Percentiles rank a stretch among this genome's conserved stretches.
Conservation (phyloP, 1,140 invertebrate genomes). For the Thrips palmi region DNA sequence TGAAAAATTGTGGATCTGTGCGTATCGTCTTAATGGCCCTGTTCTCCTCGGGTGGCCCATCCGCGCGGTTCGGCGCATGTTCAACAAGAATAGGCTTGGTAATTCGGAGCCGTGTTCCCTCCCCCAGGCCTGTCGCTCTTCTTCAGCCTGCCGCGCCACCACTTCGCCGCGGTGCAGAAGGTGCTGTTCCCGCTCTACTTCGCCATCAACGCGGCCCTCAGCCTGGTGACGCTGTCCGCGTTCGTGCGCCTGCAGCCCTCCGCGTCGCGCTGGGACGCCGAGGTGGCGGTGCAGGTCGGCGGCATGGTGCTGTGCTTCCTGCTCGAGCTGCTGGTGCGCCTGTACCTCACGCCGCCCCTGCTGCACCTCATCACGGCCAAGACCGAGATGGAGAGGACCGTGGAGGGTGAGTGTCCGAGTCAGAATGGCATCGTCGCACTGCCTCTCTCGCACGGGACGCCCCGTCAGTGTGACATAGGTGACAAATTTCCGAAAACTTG, state of each 20-base stretch:
- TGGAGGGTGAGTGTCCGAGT: slow-evolving; percentile 47
- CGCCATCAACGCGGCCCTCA: slow-evolving; percentile 50
- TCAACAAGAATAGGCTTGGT: too few relatives aligned
- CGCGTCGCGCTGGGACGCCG: too few relatives aligned
- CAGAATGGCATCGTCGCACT: too few relatives aligned
- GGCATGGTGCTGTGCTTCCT: slow-evolving; percentile 46
- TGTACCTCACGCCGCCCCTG: slow-evolving; percentile 46
- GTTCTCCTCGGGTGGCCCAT: too few relatives aligned
- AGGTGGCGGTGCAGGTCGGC: slow-evolving; percentile 37
- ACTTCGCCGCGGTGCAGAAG: slow-evolving; percentile 63
- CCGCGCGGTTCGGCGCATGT: too few relatives aligned
- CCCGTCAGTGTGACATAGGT: too few relatives aligned
- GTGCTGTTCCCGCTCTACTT: slow-evolving; percentile 75
- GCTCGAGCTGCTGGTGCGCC: slow-evolving; percentile 41
- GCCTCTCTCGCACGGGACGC: too few relatives aligned
- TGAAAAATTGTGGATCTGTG: too few relatives aligned
- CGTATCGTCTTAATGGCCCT: too few relatives aligned
- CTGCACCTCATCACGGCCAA: slow-evolving; percentile 44
- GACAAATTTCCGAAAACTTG: too few relatives aligned
- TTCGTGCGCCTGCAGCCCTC: slow-evolving; percentile 36
- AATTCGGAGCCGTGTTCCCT: too few relatives aligned
- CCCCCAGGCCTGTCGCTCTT: slow-evolving; percentile 57
- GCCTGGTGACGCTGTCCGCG: slow-evolving; percentile 47
- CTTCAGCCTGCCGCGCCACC: slow-evolving; percentile 60
- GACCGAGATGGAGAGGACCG: slow-evolving; percentile 42